Conservation (phyloP, 2,888 invertebrate species). For the Gymnosoma rotundatum region DNA sequence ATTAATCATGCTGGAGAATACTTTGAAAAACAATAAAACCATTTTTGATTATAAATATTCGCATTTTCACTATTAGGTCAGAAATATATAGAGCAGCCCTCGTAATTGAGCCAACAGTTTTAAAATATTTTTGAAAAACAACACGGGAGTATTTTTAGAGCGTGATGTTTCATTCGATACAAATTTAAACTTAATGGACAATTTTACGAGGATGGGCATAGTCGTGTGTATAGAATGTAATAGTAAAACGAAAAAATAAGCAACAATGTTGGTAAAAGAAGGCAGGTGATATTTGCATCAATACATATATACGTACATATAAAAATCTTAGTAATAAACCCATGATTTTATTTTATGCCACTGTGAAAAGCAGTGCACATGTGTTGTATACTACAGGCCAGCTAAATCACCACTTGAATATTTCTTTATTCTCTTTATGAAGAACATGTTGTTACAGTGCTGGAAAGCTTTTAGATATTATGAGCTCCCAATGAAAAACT, state of each 20-base stretch:
- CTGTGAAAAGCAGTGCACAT: background rate
- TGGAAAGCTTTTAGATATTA: constrained; percentile 28
- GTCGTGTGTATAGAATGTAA: background rate
- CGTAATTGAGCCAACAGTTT: no score
- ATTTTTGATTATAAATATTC: no score
- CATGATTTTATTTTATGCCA: background rate
- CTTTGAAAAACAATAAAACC: no score
- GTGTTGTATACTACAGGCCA: background rate
- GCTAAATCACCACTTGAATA: constrained; percentile 19
- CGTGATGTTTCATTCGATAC: background rate
- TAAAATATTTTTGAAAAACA: no score
- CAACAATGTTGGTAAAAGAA: constrained; percentile 26
- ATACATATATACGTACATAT: background rate
- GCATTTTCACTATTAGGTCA: no score
- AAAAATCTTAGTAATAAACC: background rate
- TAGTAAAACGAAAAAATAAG: background rate
- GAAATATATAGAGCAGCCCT: no score
- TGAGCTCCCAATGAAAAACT: constrained; percentile 62
- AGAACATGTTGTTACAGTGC: constrained; percentile 9
- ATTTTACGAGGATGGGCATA: background rate
- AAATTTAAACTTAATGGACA: background rate
- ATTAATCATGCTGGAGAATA: no score
- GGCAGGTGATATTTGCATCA: constrained; percentile 37
- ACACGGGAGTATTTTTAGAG: no score
- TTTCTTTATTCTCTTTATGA: constrained; percentile 22